Evolutionary conservation across 2,113 vertebrate genomes (phyloP).

Genomic region (Lepisosteus oculatus): DNA sequence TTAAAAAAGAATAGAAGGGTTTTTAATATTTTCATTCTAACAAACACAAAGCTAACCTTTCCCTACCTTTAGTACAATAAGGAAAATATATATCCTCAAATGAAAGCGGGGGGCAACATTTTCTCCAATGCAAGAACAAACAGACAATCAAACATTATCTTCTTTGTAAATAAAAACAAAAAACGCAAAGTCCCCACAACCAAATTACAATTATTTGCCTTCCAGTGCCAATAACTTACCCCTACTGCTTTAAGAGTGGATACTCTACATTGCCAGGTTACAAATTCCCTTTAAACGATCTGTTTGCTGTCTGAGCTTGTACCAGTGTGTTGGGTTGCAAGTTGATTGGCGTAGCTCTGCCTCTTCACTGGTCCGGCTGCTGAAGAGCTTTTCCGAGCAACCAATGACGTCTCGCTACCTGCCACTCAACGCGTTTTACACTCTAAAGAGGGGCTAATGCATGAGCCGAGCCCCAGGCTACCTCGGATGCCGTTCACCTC

Average conservation of each 20-base stretch:
- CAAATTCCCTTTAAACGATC: constrained; percentile 56
- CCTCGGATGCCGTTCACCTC: constrained; percentile 17
- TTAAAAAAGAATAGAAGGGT: background rate
- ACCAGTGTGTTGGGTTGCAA: constrained; percentile 23
- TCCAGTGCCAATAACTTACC: constrained; percentile 9
- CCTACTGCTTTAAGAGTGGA: constrained; percentile 45
- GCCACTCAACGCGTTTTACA: constrained; percentile 33
- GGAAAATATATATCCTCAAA: background rate
- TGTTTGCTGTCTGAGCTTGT: constrained; percentile 33
- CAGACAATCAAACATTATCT: background rate
- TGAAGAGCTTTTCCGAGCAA: constrained; percentile 30
- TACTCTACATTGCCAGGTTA: constrained; percentile 48
- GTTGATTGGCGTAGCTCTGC: constrained; percentile 60
- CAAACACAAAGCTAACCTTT: background rate
- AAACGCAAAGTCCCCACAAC: background rate
- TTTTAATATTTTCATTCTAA: too few species aligned
- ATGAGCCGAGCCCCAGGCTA: constrained; percentile 29
- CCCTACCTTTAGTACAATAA: background rate
- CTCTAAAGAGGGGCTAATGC: constrained; percentile 39
- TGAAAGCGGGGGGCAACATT: background rate
- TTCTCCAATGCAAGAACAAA: background rate
- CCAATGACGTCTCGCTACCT: constrained; percentile 42
- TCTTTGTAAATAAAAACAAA: background rate
- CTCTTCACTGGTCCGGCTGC: constrained; percentile 26
- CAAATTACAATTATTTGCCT: background rate